Conservation (phyloP, 2,888 invertebrate genomes). For the Plagodis dolabraria region DNA sequence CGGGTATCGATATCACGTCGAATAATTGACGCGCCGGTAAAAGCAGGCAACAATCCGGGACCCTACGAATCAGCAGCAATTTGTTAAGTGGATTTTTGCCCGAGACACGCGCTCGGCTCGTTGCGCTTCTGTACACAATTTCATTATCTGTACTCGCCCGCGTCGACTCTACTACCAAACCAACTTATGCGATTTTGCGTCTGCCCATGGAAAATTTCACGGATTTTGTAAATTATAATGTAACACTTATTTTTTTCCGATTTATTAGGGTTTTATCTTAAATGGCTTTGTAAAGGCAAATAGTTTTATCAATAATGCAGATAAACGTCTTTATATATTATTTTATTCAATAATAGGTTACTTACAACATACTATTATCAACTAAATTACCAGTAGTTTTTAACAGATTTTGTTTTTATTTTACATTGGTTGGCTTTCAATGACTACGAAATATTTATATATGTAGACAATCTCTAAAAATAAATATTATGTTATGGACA, state of each 20-base stretch:
- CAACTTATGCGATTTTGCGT: constrained; percentile 78
- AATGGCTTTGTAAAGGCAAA: too few species aligned
- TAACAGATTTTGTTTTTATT: neutral
- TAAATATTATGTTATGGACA: too few species aligned
- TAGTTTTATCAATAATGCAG: too few species aligned
- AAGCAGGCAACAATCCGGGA: constrained; percentile 83
- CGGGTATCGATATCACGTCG: constrained; percentile 74
- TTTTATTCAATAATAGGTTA: too few species aligned
- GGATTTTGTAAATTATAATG: constrained; percentile 1
- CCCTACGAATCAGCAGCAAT: constrained; percentile 85
- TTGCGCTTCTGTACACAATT: constrained; percentile 85
- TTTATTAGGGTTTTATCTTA: constrained; percentile 22
- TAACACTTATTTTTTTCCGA: constrained; percentile 34
- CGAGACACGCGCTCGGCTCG: constrained; percentile 84
- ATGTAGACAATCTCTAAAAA: too few species aligned
- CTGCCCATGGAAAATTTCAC: constrained; percentile 67
- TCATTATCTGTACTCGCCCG: constrained; percentile 70
- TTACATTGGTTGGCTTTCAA: too few species aligned
- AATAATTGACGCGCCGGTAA: constrained; percentile 80
- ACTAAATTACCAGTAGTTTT: too few species aligned
- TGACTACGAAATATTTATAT: too few species aligned
- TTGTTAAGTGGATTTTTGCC: constrained; percentile 86
- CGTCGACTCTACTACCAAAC: constrained; percentile 72
- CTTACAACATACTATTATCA: too few species aligned
- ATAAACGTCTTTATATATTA: too few species aligned